These are phyloP conservation scores for Eonycteris spelaea DNA, from an alignment of 2,113 vertebrate genomes.

Conservation along the genomic window DNA sequence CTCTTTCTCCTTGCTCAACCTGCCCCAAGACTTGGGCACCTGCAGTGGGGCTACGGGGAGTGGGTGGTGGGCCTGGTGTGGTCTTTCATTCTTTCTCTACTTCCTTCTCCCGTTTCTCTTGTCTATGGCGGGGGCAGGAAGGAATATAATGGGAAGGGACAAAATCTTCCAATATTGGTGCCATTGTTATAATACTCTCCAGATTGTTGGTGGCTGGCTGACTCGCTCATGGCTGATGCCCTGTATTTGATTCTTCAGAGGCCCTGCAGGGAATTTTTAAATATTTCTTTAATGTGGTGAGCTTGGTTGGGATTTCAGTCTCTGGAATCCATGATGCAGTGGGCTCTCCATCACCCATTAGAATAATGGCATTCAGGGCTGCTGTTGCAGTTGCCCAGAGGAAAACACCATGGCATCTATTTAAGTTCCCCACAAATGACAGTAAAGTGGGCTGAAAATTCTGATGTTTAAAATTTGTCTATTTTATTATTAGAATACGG, in stretches of 20 bases:
- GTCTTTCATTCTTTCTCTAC: neutral
- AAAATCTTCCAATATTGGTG: neutral
- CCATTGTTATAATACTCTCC: neutral
- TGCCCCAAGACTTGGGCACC: neutral
- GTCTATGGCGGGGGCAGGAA: neutral
- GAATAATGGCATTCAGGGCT: slow-evolving; percentile 70
- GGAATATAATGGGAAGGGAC: neutral
- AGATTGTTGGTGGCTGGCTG: neutral
- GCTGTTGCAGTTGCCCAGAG: slow-evolving; percentile 68
- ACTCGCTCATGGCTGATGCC: neutral
- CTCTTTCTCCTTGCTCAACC: neutral
- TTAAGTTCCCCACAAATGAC: slow-evolving; percentile 63
- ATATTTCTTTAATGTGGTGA: slow-evolving; percentile 68
- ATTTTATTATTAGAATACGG: slow-evolving; percentile 61
- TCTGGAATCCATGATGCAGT: slow-evolving; percentile 60
- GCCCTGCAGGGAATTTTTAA: slow-evolving; percentile 59
- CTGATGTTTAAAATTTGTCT: slow-evolving; percentile 61
- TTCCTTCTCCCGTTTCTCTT: neutral
- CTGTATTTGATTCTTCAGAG: neutral
- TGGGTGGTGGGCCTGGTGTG: neutral
- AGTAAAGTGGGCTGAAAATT: slow-evolving; percentile 67
- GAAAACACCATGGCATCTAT: slow-evolving; percentile 69
- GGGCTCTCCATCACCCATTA: slow-evolving; percentile 68
- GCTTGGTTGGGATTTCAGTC: neutral
- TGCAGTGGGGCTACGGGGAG: too few species aligned